Evolutionary conservation across 2,797 vertebrate species (phyloP).

Genomic region (Pagetopsis macropterus): DNA sequence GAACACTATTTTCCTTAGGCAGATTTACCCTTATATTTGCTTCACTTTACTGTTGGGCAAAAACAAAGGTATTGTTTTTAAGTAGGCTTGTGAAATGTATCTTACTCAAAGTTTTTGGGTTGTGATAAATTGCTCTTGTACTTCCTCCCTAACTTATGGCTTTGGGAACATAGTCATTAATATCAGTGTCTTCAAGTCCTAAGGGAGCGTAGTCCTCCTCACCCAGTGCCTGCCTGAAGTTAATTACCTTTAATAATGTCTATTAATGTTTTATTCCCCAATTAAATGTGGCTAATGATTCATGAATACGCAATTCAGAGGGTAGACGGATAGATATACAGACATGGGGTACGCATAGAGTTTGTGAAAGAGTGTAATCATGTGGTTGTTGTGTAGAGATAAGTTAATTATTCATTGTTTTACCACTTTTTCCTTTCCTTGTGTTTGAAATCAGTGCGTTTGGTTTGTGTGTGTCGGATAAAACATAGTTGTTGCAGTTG

Average conservation of each 20-base stretch:
- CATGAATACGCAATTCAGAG: not conserved
- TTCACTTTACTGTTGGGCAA: not conserved
- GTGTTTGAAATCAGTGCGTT: not conserved
- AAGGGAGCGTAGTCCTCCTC: slow-evolving; percentile 21
- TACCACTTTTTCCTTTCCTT: not conserved
- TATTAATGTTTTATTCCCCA: slow-evolving; percentile 49
- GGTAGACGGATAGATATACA: slow-evolving; percentile 1
- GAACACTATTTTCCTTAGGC: slow-evolving; percentile 34
- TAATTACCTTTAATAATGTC: slow-evolving; percentile 53
- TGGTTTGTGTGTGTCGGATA: not conserved
- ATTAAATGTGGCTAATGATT: slow-evolving; percentile 50
- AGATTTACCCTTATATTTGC: not conserved
- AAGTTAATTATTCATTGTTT: not conserved
- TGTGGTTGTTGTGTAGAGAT: slow-evolving; percentile 1
- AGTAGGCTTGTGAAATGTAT: not conserved
- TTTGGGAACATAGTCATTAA: slow-evolving; percentile 28
- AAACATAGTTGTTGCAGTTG: not conserved
- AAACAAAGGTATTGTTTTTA: too few relatives aligned
- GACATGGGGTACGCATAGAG: not conserved
- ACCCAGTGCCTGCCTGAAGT: slow-evolving; percentile 25
- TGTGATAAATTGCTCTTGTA: slow-evolving; percentile 26
- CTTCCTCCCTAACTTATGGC: slow-evolving; percentile 7
- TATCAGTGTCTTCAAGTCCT: slow-evolving; percentile 26
- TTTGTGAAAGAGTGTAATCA: not conserved
- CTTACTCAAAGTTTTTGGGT: slow-evolving; percentile 9